Base-by-base conservation (phyloP, 2,888 invertebrate genomes). In the Thymelicus acteon region DNA sequence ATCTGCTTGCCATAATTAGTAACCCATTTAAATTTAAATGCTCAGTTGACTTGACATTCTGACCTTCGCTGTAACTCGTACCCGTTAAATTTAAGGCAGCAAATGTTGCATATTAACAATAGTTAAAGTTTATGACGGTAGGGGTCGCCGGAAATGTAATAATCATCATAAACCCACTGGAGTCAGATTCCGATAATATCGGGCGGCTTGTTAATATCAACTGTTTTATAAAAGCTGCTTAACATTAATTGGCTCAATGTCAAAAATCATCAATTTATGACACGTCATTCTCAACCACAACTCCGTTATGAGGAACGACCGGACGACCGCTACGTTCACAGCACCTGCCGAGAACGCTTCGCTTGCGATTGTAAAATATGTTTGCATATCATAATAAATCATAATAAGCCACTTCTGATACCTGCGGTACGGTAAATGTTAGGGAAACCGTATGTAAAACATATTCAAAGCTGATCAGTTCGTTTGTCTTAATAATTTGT, bases 171-270 rank as follows among this genome's bases (percentile, higher is more conserved):
- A 89, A 90, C 83, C 84, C 82, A 85, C 88, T 85, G 84, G 37
- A 85, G 82, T 82, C 85, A 86, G 92, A 91, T 91, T 89, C 83
- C 80, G 78, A 88, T 87, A 86, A 88, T 88, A 91, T 89, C 86
- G 89, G 83, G 86, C 88, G 88, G 87, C 92, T 92, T 88, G 91
- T 93, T 93, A 91, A 88, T 88, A 82, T 90, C 88, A 91, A 92
- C 87, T 85, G 88, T 84, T 88, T 85, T 85, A 87, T 91, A 88
- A 91, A 89, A 87, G 86, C 85, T 80, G 78, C 79, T 82, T 83
- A 83, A 85, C 86, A 85, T 83, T 90, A 87, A 87, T 87, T 87
- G 83, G 80, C 78, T 77, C 75, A 76, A 82, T 82, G 73, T 76
- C 80, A 80, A 79, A 76, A 75, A 76, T 73, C 75, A 71, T 76